phyloP scores from a whole-genome alignment of 92 coral and sea anemone genomes.

The Epizoanthus rinbou region DNA sequence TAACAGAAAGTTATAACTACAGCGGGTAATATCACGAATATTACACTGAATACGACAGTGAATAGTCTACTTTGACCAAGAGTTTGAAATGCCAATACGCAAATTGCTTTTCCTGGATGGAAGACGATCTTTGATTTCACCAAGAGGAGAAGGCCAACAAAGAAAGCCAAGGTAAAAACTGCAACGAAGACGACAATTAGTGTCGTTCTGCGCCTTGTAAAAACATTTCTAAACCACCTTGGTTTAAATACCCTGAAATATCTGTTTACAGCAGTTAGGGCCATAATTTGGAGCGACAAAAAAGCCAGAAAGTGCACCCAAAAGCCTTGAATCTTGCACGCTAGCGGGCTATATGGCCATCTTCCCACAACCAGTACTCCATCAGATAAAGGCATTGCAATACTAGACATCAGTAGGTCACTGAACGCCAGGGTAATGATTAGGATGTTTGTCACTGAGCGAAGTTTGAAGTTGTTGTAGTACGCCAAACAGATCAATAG shows the following conservation, averaged over 20 bases:
- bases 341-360: conserved; percentile 58
- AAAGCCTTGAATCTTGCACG: conserved; percentile 73
- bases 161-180: conserved; percentile 45
- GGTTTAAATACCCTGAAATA: conserved; percentile 66
- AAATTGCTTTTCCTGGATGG: conserved; percentile 78
- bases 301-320: conserved; percentile 71
- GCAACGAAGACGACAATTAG: conserved; percentile 57
- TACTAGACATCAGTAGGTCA: conserved; percentile 69
- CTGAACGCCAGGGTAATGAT: conserved; percentile 61
- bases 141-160: conserved; percentile 49
- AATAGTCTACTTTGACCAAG: conserved; percentile 52
- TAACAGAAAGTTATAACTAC: conserved; percentile 63
- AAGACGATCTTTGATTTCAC: conserved; percentile 60
- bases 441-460: conserved; percentile 72
- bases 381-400: conserved; percentile 73
- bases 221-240: conserved; percentile 54
- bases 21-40: conserved; percentile 75
- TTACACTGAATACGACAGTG: conserved; percentile 55
- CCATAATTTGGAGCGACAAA: conserved; percentile 82
- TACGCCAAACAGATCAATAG: conserved; percentile 65
- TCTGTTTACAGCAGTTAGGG: conserved; percentile 78
- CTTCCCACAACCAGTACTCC: conserved; percentile 57
- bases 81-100: conserved; percentile 51
- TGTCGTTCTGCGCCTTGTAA: conserved; percentile 60
- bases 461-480: conserved; percentile 55